Conservation (phyloP, 2,888 invertebrate species). For the Penaeus monodon region DNA sequence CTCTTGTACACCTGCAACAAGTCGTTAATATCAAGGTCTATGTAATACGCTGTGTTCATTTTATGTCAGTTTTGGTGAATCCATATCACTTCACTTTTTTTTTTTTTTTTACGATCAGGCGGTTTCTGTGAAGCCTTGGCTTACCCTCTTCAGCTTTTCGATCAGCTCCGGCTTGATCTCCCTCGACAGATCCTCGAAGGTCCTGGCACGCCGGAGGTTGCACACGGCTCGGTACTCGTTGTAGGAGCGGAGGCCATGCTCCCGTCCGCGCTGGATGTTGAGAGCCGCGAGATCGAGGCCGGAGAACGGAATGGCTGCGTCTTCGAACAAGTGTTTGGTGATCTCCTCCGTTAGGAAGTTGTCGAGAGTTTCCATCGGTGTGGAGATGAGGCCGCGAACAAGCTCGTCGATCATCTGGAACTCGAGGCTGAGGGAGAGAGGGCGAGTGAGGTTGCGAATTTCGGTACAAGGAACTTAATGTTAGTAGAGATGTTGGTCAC, state of each 20-base stretch:
- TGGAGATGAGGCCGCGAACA: conserved; percentile 71
- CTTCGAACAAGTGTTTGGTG: conserved; percentile 66
- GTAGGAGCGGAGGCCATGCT: conserved; percentile 89
- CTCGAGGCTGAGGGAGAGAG: conserved; percentile 45
- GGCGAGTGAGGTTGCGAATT: neutral
- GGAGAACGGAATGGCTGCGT: conserved; percentile 67
- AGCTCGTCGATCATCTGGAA: conserved; percentile 71
- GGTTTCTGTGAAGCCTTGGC: neutral
- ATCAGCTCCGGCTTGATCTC: conserved; percentile 85
- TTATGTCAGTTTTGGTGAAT: too few species aligned
- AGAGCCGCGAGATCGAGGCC: conserved; percentile 67
- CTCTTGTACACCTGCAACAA: conserved; percentile 76
- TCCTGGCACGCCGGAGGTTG: conserved; percentile 85
- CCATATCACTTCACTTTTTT: too few species aligned
- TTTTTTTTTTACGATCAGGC: neutral
- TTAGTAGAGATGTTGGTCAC: too few species aligned
- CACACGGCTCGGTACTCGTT: conserved; percentile 90
- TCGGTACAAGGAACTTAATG: neutral
- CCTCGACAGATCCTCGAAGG: conserved; percentile 87
- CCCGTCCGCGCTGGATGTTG: conserved; percentile 73
- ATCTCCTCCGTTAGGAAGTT: conserved; percentile 71
- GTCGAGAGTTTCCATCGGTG: conserved; percentile 72
- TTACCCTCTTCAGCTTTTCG: conserved; percentile 67
- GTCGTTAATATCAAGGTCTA: neutral
- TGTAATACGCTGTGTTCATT: too few species aligned